phyloP scores from a whole-genome alignment of 2,797 vertebrate genomes.

The Pseudopleuronectes americanus region DNA sequence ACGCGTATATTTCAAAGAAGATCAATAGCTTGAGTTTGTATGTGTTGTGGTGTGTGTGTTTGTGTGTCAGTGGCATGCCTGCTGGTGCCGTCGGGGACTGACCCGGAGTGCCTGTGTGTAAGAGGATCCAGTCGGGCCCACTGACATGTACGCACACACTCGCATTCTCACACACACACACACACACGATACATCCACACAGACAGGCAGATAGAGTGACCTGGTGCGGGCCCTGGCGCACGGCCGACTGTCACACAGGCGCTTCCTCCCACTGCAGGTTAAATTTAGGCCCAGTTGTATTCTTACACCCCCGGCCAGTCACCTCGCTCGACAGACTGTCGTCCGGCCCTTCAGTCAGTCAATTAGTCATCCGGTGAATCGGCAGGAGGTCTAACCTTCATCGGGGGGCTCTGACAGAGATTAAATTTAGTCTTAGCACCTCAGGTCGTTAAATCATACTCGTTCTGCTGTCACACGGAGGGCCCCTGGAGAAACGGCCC shows the following conservation, averaged over 20 bases:
- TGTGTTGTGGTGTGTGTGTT: constrained; percentile 32
- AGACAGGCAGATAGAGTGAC: constrained; percentile 86
- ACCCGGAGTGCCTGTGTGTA: constrained; percentile 78
- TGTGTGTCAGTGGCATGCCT: constrained; percentile 72
- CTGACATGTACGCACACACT: constrained; percentile 55
- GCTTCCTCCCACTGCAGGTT: constrained; percentile 89
- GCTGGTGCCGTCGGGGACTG: constrained; percentile 80
- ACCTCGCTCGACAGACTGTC: constrained; percentile 72
- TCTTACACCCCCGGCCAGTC: constrained; percentile 84
- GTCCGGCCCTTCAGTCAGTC: constrained; percentile 66
- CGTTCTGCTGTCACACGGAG: constrained; percentile 57
- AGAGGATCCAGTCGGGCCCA: constrained; percentile 69
- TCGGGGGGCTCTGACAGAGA: constrained; percentile 64
- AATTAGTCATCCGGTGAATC: constrained; percentile 75
- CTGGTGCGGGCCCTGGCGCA: constrained; percentile 85
- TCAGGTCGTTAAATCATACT: constrained; percentile 72
- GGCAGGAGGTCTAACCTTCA: constrained; percentile 72
- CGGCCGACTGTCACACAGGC: constrained; percentile 93
- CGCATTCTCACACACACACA: constrained; percentile 27
- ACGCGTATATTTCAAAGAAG: not conserved
- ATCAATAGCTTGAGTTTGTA: not conserved
- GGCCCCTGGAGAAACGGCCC: constrained; percentile 40
- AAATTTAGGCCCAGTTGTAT: constrained; percentile 91
- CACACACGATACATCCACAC: constrained; percentile 61
- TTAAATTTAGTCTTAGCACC: constrained; percentile 75